Percentiles rank a stretch among this genome's conserved stretches.
Evolutionary conservation across 2,888 invertebrate genomes (phyloP).

Genomic region (Trimorus sp.): DNA sequence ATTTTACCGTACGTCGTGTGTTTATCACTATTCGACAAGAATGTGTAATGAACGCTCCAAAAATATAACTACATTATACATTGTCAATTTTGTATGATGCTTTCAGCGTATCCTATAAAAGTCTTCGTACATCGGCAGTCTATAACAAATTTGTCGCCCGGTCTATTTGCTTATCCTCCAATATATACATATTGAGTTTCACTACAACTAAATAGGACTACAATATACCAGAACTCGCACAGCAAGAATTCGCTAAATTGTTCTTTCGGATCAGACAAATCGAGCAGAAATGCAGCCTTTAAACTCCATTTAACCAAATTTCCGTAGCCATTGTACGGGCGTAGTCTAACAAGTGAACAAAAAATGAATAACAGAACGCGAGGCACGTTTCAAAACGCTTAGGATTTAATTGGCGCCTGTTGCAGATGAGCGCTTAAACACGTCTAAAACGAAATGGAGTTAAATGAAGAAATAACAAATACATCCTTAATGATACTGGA

Average conservation of each 20-base stretch:
- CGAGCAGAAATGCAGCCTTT: too few species aligned
- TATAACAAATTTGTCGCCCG: slow-evolving; percentile 29
- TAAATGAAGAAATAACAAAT: too few species aligned
- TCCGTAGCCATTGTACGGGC: background rate
- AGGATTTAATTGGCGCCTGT: slow-evolving; percentile 28
- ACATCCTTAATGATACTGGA: too few species aligned
- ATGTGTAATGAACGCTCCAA: slow-evolving; percentile 32
- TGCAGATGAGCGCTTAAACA: background rate
- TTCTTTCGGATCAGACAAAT: too few species aligned
- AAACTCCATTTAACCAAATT: too few species aligned
- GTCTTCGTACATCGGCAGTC: slow-evolving; percentile 20
- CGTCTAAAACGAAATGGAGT: too few species aligned
- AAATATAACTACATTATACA: slow-evolving; percentile 34
- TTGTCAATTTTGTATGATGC: slow-evolving; percentile 34
- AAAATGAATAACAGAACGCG: slow-evolving; percentile 17
- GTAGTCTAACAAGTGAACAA: slow-evolving; percentile 1
- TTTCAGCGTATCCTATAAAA: slow-evolving; percentile 22
- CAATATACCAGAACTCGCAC: background rate
- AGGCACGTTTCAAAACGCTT: slow-evolving; percentile 11
- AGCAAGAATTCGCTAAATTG: too few species aligned
- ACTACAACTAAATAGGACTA: background rate
- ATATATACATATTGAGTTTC: slow-evolving; percentile 2
- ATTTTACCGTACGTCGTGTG: too few species aligned
- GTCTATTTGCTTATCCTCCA: slow-evolving; percentile 1
- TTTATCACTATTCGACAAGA: background rate